phyloP scores from a whole-genome alignment of 1,140 invertebrate genomes.

The Maconellicoccus hirsutus region DNA sequence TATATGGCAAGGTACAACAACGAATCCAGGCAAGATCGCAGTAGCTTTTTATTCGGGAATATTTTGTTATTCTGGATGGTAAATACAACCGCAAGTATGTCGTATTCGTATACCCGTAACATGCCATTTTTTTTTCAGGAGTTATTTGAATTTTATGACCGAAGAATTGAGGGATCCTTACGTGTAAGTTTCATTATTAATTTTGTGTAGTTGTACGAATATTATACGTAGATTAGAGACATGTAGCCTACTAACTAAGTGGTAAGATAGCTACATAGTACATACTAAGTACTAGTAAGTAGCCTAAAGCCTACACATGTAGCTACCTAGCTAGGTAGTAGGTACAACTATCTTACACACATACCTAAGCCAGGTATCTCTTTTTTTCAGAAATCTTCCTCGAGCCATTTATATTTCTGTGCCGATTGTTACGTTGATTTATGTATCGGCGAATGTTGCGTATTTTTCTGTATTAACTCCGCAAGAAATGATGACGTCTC shows the following conservation, averaged over 20 bases:
- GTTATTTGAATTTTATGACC: conserved; percentile 93
- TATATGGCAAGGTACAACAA: conserved; percentile 66
- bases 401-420: conserved; percentile 87
- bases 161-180: conserved; percentile 91
- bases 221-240: too few species aligned
- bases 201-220: too few species aligned
- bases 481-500: conserved; percentile 64
- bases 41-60: conserved; percentile 89
- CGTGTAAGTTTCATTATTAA: conserved; percentile 54
- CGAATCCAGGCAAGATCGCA: conserved; percentile 70
- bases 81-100: conserved; percentile 32
- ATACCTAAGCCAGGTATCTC: neutral
- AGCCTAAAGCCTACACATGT: too few species aligned
- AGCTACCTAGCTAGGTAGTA: too few species aligned
- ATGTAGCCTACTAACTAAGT: too few species aligned
- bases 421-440: conserved; percentile 79
- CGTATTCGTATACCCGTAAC: neutral
- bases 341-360: neutral
- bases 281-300: too few species aligned
- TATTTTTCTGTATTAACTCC: conserved; percentile 85
- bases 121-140: conserved; percentile 34
- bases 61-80: conserved; percentile 94
- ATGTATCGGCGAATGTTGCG: conserved; percentile 84
- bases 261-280: too few species aligned
- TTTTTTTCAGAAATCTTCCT: conserved; percentile 66